Evolutionary conservation across 1,140 invertebrate species (phyloP).

Genomic region (Phenacoccus solenopsis): DNA sequence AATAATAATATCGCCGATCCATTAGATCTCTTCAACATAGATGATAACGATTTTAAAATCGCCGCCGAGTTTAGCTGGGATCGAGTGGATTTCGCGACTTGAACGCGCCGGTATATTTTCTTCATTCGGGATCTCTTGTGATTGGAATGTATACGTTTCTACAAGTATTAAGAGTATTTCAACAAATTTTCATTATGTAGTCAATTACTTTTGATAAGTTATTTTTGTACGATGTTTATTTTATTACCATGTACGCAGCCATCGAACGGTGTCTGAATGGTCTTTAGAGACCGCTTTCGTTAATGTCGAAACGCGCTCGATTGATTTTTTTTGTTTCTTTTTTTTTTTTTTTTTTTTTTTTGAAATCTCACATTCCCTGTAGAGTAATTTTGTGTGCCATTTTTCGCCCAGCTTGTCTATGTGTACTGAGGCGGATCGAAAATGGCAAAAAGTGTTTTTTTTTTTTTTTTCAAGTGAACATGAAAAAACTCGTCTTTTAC

Average conservation of each 20-base stretch:
- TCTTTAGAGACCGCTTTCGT: not conserved
- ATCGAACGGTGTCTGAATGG: not conserved
- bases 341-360: no score
- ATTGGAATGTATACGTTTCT: not conserved
- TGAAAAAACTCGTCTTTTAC: no score
- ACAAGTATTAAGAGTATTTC: not conserved
- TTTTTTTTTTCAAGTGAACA: no score
- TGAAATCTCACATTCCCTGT: not conserved
- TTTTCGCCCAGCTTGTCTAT: not conserved
- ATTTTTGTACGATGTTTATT: not conserved
- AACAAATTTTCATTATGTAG: not conserved
- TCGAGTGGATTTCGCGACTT: conserved; percentile 48
- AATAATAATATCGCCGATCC: conserved; percentile 44
- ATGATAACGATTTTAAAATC: conserved; percentile 49
- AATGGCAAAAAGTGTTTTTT: no score
- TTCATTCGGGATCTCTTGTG: not conserved
- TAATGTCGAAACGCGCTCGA: not conserved
- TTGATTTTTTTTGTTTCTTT: not conserved
- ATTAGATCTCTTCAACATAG: conserved; percentile 56
- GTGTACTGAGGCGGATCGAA: no score
- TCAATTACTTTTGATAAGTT: not conserved
- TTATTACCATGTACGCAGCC: not conserved
- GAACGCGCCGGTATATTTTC: no score
- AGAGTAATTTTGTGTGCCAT: not conserved
- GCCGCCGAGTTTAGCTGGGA: conserved; percentile 40